Evolutionary conservation across 64 coral and sea anemone species (phyloP).

Genomic region (Hydrozoanthus tunicans): DNA sequence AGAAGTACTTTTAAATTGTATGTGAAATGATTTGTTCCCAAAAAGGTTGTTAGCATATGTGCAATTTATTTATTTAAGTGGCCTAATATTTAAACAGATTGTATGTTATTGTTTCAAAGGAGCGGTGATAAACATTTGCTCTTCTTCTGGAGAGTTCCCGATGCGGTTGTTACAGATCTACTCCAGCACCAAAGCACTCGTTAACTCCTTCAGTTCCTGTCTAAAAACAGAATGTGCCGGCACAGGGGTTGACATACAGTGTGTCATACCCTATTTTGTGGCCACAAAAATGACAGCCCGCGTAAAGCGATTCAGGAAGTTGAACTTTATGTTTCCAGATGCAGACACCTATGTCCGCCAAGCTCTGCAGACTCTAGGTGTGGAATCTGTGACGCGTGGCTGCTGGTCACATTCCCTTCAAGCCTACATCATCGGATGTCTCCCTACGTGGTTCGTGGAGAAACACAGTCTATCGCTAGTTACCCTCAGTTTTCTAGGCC

Average conservation of each 20-base stretch:
- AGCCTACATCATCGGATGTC: slow-evolving; percentile 32
- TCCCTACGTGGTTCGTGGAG: not conserved
- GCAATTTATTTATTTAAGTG: no score
- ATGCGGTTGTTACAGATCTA: slow-evolving; percentile 53
- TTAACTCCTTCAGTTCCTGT: slow-evolving; percentile 5
- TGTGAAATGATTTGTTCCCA: no score
- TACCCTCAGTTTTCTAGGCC: not conserved
- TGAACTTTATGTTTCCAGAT: not conserved
- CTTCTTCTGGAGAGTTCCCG: slow-evolving; percentile 57
- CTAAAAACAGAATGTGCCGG: slow-evolving; percentile 24
- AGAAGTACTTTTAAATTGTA: no score
- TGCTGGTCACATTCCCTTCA: slow-evolving; percentile 33
- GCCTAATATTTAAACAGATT: no score
- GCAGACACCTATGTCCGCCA: slow-evolving; percentile 2
- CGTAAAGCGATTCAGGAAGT: not conserved
- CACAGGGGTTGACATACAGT: slow-evolving; percentile 17
- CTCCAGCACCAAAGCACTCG: slow-evolving; percentile 67
- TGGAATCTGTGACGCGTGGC: not conserved
- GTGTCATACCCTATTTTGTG: not conserved
- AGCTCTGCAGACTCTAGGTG: not conserved
- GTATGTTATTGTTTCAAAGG: not conserved
- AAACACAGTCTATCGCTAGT: no score
- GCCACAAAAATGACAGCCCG: slow-evolving; percentile 16
- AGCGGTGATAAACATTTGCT: slow-evolving; percentile 75
- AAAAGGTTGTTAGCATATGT: no score